phyloP scores from a whole-genome alignment of 2,113 vertebrate species.

The Leucoraja erinaceus region DNA sequence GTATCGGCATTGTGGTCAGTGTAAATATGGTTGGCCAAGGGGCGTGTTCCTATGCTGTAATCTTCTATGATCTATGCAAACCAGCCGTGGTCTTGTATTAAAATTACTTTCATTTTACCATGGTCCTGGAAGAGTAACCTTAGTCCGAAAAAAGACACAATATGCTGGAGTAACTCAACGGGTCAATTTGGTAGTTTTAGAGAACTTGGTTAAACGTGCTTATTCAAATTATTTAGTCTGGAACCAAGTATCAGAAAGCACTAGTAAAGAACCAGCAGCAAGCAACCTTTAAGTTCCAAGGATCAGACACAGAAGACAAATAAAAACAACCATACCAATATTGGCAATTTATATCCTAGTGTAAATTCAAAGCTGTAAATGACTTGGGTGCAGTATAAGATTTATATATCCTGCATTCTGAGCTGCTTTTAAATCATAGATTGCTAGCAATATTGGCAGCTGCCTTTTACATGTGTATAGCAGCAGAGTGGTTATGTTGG shows the following conservation, averaged over 20 bases:
- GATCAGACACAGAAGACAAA: background rate
- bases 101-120: no score
- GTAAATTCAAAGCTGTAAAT: background rate
- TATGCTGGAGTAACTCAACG: no score
- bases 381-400: background rate
- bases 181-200: background rate
- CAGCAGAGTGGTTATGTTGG: no score
- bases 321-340: background rate
- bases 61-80: no score
- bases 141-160: no score
- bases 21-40: no score
- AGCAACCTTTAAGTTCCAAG: background rate
- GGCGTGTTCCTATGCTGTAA: no score
- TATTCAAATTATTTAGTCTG: background rate
- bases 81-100: no score
- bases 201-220: background rate
- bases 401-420: background rate
- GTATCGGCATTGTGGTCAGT: no score
- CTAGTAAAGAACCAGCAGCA: background rate
- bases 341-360: background rate
- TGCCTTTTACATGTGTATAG: no score
- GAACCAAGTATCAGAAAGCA: background rate
- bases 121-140: no score
- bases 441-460: background rate
- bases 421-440: background rate